Conservation (phyloP, 2,113 vertebrate species). For the Ceyx cyanopectus region DNA sequence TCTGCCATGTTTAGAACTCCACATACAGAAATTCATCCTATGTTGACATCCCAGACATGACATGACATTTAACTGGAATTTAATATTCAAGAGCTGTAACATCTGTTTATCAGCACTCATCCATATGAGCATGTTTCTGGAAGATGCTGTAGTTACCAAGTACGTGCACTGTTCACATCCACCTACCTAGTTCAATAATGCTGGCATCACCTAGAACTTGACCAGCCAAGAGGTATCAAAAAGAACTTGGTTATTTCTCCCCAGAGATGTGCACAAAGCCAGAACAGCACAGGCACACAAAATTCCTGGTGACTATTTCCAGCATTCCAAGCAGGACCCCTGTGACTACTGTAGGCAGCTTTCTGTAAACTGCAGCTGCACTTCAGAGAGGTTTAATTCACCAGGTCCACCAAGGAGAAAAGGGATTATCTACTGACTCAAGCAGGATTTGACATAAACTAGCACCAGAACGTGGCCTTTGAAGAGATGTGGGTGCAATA, state of each 20-base stretch:
- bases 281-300: fast-evolving
- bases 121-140: fast-evolving
- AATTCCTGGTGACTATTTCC: background rate
- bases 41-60: background rate
- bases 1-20: background rate
- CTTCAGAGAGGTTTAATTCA: background rate
- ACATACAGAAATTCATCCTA: background rate
- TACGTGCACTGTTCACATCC: background rate
- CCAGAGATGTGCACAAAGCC: background rate
- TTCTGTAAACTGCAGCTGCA: fast-evolving
- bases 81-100: background rate
- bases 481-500: background rate
- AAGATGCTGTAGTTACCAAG: background rate
- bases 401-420: background rate
- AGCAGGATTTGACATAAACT: background rate
- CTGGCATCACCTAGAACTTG: fast-evolving
- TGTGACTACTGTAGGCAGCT: background rate
- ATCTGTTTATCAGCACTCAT: background rate
- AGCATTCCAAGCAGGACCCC: background rate
- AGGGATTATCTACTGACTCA: background rate
- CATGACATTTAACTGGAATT: background rate
- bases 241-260: background rate
- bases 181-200: background rate
- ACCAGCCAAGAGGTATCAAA: background rate
- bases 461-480: background rate